Evolutionary conservation across 1,140 invertebrate species (phyloP), one percentile per base, ranked within the genome.

Genomic region (Achatina immaculata): DNA sequence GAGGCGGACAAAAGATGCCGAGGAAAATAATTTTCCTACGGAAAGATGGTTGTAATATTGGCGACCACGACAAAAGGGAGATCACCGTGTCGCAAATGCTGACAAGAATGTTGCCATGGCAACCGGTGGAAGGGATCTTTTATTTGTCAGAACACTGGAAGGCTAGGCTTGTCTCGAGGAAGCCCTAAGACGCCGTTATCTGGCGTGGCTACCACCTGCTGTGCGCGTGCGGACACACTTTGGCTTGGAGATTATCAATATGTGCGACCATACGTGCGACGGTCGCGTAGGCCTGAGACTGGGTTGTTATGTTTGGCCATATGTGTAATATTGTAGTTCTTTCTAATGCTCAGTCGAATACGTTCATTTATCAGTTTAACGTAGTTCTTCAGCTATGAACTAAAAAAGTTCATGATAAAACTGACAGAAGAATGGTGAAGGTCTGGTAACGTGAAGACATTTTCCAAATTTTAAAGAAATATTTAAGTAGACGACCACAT

Each of bases 91-190:
- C 76, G 43, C 40, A 43, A 11, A 7, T 66, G 62, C 38, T 43
- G 76, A 78, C 76, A 78, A 43, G 58, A n/a, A 31, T 19, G 65
- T 78, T 68, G 34, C 76, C 62, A 78, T 78, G 76, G 76, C 43
- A 78, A 78, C 76, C 36, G 7, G 7, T 34, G 58, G 28, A 48
- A 51, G 34, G 45, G 43, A 66, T 66, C 38, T 43, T 68, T 24
- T 45, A 78, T 62, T 62, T 62, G 58, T 62, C 58, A 62, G n/a
- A 62, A 36, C 19, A 28, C 74, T 76, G 51, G 74, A 38, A 42
- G 75, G 62, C 74, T 45, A 4, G 51, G 28, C 45, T 14, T 65
- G 76, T 66, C 19, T 40, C 55, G 68, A 62, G 21, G 31, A 68
- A 62, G 76, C 58, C n/a, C 62, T 78, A 78, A 68, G 76, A 78